Percentiles rank a stretch among this genome's conserved stretches.
phyloP scores from a whole-genome alignment of 2,113 vertebrate species.

The Solea solea region DNA sequence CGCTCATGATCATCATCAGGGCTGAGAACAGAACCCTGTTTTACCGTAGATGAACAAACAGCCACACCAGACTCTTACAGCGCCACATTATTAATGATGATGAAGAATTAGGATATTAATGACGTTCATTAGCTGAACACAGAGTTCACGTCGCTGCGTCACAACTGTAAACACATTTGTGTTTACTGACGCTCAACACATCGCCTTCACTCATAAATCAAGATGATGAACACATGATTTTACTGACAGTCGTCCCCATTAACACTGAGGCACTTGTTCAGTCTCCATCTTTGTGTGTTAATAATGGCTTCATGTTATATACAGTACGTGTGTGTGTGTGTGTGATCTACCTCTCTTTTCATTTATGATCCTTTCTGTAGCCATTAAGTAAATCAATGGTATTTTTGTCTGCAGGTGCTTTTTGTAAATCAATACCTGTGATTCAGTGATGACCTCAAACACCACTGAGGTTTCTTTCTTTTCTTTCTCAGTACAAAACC shows the following conservation, averaged over 20 bases:
- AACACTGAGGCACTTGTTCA: too few species aligned
- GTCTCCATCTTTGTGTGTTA: too few species aligned
- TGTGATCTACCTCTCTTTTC: slow-evolving; percentile 1
- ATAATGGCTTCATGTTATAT: too few species aligned
- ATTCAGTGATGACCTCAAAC: slow-evolving; percentile 35
- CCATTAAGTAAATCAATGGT: slow-evolving; percentile 17
- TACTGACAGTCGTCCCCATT: too few species aligned
- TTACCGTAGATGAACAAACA: slow-evolving; percentile 22
- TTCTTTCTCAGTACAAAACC: not conserved
- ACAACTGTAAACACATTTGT: slow-evolving; percentile 33
- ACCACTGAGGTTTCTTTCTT: not conserved
- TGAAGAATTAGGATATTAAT: slow-evolving; percentile 49
- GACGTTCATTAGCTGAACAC: slow-evolving; percentile 42
- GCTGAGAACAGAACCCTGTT: not conserved
- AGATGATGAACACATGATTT: too few species aligned
- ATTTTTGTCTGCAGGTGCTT: slow-evolving; percentile 19
- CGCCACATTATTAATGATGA: slow-evolving; percentile 49
- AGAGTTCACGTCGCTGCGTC: slow-evolving; percentile 28
- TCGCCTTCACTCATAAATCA: too few species aligned
- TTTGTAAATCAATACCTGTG: slow-evolving; percentile 40
- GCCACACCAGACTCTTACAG: slow-evolving; percentile 4
- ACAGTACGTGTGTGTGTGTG: too few species aligned
- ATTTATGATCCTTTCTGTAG: slow-evolving; percentile 21
- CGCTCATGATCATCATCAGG: too few species aligned
- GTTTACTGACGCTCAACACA: slow-evolving; percentile 27